Conservation (phyloP, 2,797 vertebrate genomes). For the Cirrhinus molitorella region DNA sequence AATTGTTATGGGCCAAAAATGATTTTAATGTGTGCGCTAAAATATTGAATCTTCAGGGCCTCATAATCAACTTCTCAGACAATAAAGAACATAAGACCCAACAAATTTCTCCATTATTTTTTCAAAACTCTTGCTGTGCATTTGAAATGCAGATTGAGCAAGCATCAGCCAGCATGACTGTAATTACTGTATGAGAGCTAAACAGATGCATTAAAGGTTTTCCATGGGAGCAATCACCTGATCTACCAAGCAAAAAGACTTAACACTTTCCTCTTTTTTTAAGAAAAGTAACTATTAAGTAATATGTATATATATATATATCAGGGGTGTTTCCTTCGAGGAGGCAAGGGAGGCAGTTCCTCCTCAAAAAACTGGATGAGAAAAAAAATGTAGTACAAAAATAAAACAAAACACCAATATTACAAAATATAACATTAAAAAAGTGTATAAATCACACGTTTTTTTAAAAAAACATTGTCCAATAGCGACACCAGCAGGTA, state of each 20-base stretch:
- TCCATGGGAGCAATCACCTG: not conserved
- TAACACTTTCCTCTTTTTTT: not conserved
- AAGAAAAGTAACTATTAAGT: not conserved
- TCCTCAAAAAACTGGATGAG: no score
- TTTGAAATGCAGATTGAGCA: constrained; percentile 10
- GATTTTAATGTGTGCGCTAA: not conserved
- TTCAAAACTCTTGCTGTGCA: not conserved
- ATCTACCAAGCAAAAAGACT: not conserved
- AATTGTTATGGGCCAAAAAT: not conserved
- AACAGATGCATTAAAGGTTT: not conserved
- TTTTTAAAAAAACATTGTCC: no score
- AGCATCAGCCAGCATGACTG: not conserved
- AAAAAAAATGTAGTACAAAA: no score
- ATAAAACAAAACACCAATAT: no score
- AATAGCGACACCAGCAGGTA: no score
- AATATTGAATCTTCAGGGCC: not conserved
- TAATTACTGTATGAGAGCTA: not conserved
- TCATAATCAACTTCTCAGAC: not conserved
- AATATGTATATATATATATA: no score
- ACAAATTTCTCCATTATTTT: not conserved
- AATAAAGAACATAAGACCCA: not conserved
- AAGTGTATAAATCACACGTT: no score
- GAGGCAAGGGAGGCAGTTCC: no score
- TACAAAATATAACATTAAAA: no score
- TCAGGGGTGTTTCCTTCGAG: no score